Percentiles rank a stretch among this genome's conserved stretches.
Evolutionary conservation across 2,113 vertebrate species (phyloP).

Genomic region (Pseudopipra pipra): DNA sequence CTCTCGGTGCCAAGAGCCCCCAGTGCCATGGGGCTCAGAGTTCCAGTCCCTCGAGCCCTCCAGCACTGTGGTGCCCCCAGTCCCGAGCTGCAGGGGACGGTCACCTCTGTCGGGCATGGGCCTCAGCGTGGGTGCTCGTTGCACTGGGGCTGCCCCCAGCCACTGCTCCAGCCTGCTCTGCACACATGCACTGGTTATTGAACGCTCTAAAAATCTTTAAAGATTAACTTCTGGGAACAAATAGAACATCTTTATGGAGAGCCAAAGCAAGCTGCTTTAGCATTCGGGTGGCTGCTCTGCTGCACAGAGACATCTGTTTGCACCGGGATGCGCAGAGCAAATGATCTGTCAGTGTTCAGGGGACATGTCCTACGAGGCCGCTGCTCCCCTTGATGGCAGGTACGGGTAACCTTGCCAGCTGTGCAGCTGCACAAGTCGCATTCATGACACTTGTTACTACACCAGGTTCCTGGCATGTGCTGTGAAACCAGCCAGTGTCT

Average conservation of each 20-base stretch:
- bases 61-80: fast-evolving
- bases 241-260: constrained; percentile 57
- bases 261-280: constrained; percentile 12
- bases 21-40: background rate
- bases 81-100: fast-evolving
- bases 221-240: constrained; percentile 67
- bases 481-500: background rate
- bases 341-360: background rate
- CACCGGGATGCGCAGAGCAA: background rate
- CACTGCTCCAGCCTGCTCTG: background rate
- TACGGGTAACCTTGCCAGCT: background rate
- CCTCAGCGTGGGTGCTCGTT: fast-evolving
- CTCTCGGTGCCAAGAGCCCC: background rate
- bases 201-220: constrained; percentile 56
- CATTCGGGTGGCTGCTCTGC: constrained; percentile 54
- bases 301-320: constrained; percentile 46
- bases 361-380: background rate
- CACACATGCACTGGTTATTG: constrained; percentile 39
- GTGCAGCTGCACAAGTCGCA: background rate
- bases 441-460: background rate
- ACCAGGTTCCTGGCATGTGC: background rate
- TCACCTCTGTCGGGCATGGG: fast-evolving
- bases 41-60: background rate
- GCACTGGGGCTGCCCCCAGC: background rate
- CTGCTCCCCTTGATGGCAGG: background rate